Conservation (phyloP, 2,113 vertebrate species). For the Psittacus erithacus region DNA sequence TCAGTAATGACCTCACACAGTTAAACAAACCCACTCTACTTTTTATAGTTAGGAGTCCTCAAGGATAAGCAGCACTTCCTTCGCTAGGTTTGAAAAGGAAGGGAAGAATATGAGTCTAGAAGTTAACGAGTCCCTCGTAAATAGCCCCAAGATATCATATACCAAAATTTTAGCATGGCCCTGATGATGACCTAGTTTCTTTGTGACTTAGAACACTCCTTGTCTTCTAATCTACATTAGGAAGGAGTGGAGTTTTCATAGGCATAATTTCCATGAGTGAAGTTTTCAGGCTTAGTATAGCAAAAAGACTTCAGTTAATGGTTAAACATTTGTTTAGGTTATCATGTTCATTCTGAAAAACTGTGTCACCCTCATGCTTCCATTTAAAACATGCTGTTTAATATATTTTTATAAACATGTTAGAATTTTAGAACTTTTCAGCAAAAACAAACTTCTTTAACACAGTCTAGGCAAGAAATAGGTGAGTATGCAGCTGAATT, state of each 20-base stretch:
- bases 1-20: neutral
- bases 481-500: neutral
- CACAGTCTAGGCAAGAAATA: neutral
- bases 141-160: neutral
- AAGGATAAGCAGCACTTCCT: neutral
- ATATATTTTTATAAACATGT: neutral
- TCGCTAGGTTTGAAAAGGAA: neutral
- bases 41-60: neutral
- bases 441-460: neutral
- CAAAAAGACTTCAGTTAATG: neutral
- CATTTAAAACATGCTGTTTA: neutral
- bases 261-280: neutral
- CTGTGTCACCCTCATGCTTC: neutral
- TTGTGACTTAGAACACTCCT: neutral
- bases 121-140: neutral
- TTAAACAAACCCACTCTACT: neutral
- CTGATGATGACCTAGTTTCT: neutral
- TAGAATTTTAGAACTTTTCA: neutral
- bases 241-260: neutral
- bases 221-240: neutral
- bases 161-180: neutral
- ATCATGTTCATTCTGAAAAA: neutral
- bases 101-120: neutral
- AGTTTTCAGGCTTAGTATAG: neutral
- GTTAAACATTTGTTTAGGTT: neutral